These are phyloP conservation scores for Oreocharis arfaki DNA, from an alignment of 2,113 vertebrate genomes.

Conservation along the genomic window DNA sequence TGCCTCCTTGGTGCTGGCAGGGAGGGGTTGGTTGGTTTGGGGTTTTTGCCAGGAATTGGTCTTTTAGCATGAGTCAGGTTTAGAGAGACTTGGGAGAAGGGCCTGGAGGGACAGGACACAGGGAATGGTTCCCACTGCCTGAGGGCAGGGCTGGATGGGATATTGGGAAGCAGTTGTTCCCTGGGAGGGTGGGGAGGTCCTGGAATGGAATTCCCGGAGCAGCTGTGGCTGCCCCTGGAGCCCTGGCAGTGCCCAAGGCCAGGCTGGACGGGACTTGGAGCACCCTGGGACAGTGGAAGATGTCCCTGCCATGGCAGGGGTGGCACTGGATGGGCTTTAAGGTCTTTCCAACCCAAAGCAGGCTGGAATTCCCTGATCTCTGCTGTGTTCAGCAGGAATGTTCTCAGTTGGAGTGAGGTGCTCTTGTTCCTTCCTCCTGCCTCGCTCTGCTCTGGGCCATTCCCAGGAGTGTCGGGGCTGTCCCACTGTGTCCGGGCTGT, in stretches of 20 bases:
- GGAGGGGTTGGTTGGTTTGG: neutral
- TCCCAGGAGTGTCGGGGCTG: neutral
- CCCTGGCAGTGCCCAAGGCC: neutral
- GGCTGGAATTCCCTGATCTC: neutral
- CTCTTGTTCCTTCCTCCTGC: neutral
- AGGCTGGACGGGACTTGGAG: neutral
- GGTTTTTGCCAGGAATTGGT: neutral
- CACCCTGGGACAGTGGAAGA: fast-evolving
- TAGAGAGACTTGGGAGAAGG: neutral
- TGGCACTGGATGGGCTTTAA: fast-evolving
- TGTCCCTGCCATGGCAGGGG: neutral
- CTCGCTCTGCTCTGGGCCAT: neutral
- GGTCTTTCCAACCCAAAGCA: fast-evolving
- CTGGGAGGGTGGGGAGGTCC: fast-evolving
- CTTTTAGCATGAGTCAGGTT: neutral
- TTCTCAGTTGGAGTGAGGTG: fast-evolving
- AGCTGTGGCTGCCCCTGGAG: neutral
- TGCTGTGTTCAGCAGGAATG: neutral
- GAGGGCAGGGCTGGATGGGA: neutral
- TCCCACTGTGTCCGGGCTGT: too few species aligned
- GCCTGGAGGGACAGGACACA: neutral
- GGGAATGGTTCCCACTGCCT: neutral
- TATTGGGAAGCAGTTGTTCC: fast-evolving
- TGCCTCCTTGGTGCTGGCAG: neutral
- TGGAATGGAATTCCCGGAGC: too few species aligned